Base-by-base conservation (phyloP, 2,113 vertebrate species). In the Guaruba guarouba region DNA sequence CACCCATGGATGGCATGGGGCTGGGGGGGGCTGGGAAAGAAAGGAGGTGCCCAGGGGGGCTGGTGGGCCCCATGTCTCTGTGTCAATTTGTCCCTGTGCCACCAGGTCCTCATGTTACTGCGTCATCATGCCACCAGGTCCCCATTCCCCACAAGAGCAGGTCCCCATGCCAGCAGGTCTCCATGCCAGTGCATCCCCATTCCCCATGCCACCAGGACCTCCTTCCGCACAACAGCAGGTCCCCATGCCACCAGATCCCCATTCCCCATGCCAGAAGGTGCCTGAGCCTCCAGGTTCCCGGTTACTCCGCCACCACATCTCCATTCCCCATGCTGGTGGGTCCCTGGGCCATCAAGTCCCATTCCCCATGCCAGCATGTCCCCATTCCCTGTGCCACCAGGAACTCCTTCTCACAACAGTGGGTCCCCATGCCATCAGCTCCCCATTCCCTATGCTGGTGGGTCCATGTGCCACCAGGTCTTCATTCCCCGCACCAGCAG, bases 241-340 rank as follows among this genome's bases (percentile, higher is more conserved):
- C 25, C 29, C 17, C 0, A 1, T 44, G 71, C 17, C 82, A 22
- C 5, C 23, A 31, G 1, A 5, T 48, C 6, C 11, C 48, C 2
- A 5, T 43, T 39, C 29, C 24, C 8, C 17, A 6, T 28, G 52
- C 16, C 48, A 49, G 48, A 44, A 44, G 44, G 46, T 48, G 46
- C 46, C 48, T 49, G 22, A 24, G 48, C 48, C 48, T 24, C 6
- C 31, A 54, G 28, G 52, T 29, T 28, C 52, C 28, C 4, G 0
- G 27, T 28, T 17, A 52, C 51, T 28, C 5, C 15, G 27, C 19
- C 78, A 19, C 11, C 49, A 54, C 8, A 13, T 28, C 51, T 1
- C 41, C 41, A 7, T 29, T 29, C 68, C 37, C 3, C 7, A 1
- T 25, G 44, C 24, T 25, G 29, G 17, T 25, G 24, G 48, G 48